Evolutionary conservation across 2,888 invertebrate genomes (phyloP).

Genomic region (Ichneumoninae sp.): DNA sequence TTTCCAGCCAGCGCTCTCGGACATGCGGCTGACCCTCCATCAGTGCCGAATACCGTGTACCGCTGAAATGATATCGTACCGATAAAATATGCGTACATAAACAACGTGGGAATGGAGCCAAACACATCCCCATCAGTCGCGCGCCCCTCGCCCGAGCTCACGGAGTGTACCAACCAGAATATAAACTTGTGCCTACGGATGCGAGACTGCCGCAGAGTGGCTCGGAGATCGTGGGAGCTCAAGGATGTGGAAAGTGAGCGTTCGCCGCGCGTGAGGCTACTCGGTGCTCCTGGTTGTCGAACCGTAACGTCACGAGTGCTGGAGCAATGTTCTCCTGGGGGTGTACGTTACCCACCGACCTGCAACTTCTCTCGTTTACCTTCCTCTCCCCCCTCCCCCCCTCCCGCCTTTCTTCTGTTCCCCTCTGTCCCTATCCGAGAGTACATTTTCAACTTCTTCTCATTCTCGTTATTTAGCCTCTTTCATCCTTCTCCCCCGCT

Average conservation of each 20-base stretch:
- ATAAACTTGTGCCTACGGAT: slow-evolving; percentile 17
- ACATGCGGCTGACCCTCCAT: neutral
- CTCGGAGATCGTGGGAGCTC: slow-evolving; percentile 61
- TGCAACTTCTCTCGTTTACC: slow-evolving; percentile 20
- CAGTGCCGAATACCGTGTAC: neutral
- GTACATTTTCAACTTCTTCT: slow-evolving; percentile 19
- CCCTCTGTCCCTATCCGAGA: neutral
- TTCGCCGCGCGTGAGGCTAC: slow-evolving; percentile 60
- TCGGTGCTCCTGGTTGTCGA: slow-evolving; percentile 71
- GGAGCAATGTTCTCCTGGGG: slow-evolving; percentile 65
- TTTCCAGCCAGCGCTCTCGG: neutral
- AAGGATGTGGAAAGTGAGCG: slow-evolving; percentile 76
- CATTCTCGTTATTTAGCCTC: slow-evolving; percentile 11
- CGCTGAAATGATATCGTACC: neutral
- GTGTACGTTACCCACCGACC: slow-evolving; percentile 63
- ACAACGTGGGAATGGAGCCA: slow-evolving; percentile 1
- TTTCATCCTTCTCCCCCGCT: neutral
- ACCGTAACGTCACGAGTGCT: slow-evolving; percentile 74
- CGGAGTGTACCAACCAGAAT: neutral
- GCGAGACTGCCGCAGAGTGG: slow-evolving; percentile 34
- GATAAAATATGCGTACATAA: neutral
- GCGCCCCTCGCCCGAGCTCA: neutral
- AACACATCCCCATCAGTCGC: slow-evolving; percentile 9
- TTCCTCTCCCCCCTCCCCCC: neutral
- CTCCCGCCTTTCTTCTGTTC: slow-evolving; percentile 8